Base-by-base conservation (phyloP, 2,888 invertebrate genomes). In the Tricholauxania praeusta region DNA sequence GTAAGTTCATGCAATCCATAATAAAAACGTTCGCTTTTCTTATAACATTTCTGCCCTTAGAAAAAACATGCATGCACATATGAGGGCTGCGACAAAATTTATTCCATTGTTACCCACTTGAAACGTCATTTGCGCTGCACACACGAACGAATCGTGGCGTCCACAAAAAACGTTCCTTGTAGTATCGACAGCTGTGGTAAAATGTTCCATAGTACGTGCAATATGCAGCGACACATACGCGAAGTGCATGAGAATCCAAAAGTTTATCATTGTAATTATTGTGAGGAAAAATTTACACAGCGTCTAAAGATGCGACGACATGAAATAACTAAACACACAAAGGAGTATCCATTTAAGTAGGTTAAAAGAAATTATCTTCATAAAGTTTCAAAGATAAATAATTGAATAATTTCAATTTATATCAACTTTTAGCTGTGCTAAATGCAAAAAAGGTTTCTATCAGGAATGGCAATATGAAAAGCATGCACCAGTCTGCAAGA, bases 61-160 rank as follows among this genome's bases (percentile, higher is more conserved):
- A 90, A 89, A 85, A 89, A 90, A 10, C 91, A 89, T 80, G 85
- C 86, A 32, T 93, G 93, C 77, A 81, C 84, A 15, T 87, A 89
- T 79, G 87, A 88, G n/a, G 89, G 89, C 52, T 93, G 93, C 78
- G 79, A 80, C 6, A 92, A 92, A 82, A 87, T 89, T 1, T 93
- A 92, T 75, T 89, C 90, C 3, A 91, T 89, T 78, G 87, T 89
- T 72, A 90, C 90, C 12, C 92, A 92, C 80, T 84, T 92, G 66
- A 90, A 90, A 80, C 89, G 92, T 0, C 92, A 92, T 78, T 79
- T 88, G 62, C 87, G 88, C 62, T 88, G 83, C 67, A 87, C 84
- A 4, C 91, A 90, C 78, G 87, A 88, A 76, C 84, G 86, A 7
- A 49, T 53, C 3, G 74, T 75, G 0, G 71, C 69, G 22, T 68